phyloP scores from a whole-genome alignment of 2,888 invertebrate genomes.

The Clunio marinus region DNA sequence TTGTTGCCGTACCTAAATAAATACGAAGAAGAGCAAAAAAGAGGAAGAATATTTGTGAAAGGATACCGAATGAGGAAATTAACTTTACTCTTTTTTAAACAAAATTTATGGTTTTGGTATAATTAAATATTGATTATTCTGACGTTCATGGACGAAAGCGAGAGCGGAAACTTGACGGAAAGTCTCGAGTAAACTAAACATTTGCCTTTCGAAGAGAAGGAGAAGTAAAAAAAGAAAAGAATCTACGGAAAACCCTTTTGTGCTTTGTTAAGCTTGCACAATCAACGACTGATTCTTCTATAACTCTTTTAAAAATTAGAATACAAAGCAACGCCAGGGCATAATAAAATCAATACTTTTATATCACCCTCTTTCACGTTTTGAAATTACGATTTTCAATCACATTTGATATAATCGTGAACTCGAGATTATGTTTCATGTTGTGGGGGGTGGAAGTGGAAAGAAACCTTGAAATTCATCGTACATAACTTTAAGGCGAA shows the following conservation, averaged over 20 bases:
- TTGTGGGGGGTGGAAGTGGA: too few relatives aligned
- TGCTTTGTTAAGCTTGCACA: neutral
- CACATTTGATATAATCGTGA: too few relatives aligned
- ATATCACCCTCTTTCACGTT: too few relatives aligned
- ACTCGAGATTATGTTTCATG: too few relatives aligned
- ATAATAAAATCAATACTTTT: neutral
- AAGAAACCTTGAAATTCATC: too few relatives aligned
- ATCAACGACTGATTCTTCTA: neutral
- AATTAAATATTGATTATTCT: slow-evolving; percentile 34
- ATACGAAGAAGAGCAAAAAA: slow-evolving; percentile 4
- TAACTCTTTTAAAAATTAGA: neutral
- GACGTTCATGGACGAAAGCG: slow-evolving; percentile 7
- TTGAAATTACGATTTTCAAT: too few relatives aligned
- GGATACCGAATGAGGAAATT: slow-evolving; percentile 36
- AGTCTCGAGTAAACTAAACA: slow-evolving; percentile 17
- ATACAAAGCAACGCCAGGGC: neutral
- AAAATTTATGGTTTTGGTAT: slow-evolving; percentile 10
- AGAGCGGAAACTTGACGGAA: slow-evolving; percentile 13
- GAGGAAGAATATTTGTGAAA: slow-evolving; percentile 33
- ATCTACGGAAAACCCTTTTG: slow-evolving; percentile 4
- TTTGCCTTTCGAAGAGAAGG: neutral
- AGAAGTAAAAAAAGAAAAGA: neutral
- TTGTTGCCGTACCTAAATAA: slow-evolving; percentile 21
- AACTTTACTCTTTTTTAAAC: slow-evolving; percentile 29
- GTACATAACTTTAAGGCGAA: too few relatives aligned